Evolutionary conservation across 2,888 invertebrate genomes (phyloP).

Genomic region (Drosophila longiperda): DNA sequence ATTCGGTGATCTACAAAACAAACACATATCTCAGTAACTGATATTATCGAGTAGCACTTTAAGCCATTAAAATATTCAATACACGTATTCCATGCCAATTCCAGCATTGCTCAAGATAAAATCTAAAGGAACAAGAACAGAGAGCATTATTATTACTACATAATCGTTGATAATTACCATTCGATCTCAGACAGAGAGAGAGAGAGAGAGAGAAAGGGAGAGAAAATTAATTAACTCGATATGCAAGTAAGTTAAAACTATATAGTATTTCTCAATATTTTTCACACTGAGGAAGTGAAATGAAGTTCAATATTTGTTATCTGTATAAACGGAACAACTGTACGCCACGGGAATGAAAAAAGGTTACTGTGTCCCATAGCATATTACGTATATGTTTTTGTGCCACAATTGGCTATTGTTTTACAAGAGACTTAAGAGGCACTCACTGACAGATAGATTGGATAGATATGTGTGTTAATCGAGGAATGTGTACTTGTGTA

Average conservation of each 20-base stretch:
- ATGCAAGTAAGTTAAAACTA: neutral
- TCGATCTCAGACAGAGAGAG: neutral
- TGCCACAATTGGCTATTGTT: conserved; percentile 56
- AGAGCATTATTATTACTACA: neutral
- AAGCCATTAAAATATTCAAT: no score
- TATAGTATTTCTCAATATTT: neutral
- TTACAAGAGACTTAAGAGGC: conserved; percentile 33
- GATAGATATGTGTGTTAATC: conserved; percentile 23
- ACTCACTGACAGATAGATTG: conserved; percentile 26
- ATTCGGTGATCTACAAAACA: no score
- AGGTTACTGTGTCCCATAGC: conserved; percentile 6
- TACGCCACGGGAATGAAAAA: conserved; percentile 25
- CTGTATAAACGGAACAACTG: neutral
- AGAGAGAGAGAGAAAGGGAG: neutral
- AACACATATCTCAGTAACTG: no score
- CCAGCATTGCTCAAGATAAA: neutral
- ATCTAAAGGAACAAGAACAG: neutral
- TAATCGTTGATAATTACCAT: neutral
- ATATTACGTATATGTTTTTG: conserved; percentile 61
- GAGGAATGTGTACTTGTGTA: conserved; percentile 3
- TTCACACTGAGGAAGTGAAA: neutral
- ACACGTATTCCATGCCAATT: neutral
- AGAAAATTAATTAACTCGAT: neutral
- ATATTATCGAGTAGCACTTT: neutral
- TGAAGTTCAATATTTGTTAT: neutral